phyloP scores from a whole-genome alignment of 2,113 vertebrate genomes.

The Lanius collurio region DNA sequence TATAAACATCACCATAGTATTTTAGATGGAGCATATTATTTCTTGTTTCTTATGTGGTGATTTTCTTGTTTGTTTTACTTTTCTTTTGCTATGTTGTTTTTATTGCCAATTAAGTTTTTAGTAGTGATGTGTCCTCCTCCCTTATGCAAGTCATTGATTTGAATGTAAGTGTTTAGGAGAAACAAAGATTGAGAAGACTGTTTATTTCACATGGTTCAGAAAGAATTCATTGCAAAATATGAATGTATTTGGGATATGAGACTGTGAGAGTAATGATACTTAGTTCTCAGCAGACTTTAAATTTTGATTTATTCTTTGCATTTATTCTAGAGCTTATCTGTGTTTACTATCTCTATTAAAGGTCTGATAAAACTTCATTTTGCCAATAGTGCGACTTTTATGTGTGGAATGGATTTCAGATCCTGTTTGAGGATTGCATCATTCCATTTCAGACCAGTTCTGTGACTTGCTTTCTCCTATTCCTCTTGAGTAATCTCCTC shows the following conservation, averaged over 20 bases:
- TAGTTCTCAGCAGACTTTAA: background rate
- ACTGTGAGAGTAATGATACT: background rate
- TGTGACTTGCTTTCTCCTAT: slow-evolving; percentile 13
- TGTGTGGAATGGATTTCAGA: background rate
- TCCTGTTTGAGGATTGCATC: slow-evolving; percentile 20
- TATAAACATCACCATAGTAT: background rate
- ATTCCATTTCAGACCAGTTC: slow-evolving; percentile 19
- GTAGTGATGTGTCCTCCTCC: background rate
- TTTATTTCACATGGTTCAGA: background rate
- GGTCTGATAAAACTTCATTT: background rate
- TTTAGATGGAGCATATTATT: background rate
- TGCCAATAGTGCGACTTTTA: background rate
- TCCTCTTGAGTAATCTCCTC: background rate
- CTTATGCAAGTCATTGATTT: background rate
- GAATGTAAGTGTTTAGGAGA: background rate
- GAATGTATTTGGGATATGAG: background rate
- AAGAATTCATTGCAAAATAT: background rate
- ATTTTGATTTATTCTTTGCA: background rate
- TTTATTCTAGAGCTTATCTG: background rate
- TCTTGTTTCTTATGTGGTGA: background rate
- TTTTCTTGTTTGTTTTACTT: background rate
- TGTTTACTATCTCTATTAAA: background rate
- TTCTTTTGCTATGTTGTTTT: background rate
- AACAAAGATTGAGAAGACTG: background rate
- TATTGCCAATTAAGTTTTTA: background rate